phyloP scores from a whole-genome alignment of 2,113 vertebrate species.

The Rhodinocichla rosea region DNA sequence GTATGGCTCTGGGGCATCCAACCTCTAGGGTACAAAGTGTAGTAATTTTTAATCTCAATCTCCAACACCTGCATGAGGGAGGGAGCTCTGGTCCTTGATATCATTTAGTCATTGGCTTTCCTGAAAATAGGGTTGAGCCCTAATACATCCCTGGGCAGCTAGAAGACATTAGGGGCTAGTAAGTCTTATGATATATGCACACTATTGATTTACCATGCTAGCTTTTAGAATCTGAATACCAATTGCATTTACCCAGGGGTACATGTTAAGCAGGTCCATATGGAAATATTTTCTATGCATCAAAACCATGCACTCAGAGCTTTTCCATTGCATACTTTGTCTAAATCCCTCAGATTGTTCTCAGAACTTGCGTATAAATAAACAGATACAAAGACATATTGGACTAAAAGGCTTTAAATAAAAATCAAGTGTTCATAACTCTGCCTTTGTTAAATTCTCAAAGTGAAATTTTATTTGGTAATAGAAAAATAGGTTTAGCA shows the following conservation, averaged over 20 bases:
- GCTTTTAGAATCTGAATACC: slow-evolving; percentile 5
- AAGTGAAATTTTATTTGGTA: neutral
- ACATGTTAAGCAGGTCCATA: neutral
- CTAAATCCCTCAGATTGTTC: neutral
- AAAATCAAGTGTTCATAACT: neutral
- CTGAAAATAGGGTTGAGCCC: neutral
- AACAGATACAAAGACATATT: neutral
- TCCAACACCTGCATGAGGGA: slow-evolving; percentile 19
- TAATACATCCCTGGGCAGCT: neutral
- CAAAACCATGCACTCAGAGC: neutral
- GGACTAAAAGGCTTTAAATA: neutral
- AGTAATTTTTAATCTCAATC: slow-evolving; percentile 20
- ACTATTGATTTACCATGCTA: slow-evolving; percentile 16
- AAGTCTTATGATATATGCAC: slow-evolving; percentile 18
- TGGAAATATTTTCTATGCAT: slow-evolving; percentile 13
- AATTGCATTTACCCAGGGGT: neutral
- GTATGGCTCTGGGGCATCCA: neutral
- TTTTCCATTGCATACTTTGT: neutral
- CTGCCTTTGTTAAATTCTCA: neutral
- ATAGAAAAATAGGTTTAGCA: neutral
- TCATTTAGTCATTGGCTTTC: neutral
- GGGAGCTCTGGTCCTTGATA: neutral
- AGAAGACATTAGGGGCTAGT: slow-evolving; percentile 2
- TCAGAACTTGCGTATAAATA: neutral
- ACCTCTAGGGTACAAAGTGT: neutral